Base-by-base conservation (phyloP, 2,888 invertebrate genomes). In the Drosophila setosimentum region DNA sequence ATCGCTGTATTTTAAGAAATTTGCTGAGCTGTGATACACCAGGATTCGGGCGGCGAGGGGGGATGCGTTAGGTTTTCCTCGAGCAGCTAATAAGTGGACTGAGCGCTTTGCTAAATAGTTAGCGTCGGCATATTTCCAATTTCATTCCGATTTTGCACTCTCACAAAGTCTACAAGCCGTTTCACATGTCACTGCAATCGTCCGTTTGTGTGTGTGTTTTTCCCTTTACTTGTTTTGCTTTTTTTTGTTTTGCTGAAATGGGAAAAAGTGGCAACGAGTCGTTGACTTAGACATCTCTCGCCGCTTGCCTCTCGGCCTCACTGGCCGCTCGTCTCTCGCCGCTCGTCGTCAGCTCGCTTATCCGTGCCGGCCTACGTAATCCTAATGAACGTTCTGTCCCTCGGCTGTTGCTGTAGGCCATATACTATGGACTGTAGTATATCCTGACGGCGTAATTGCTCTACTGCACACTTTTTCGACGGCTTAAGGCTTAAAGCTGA, bases 311-410 rank as follows among this genome's bases (percentile, higher is more conserved):
- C 51, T 21, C 11, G 42, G 50, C 62, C 29, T 42, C 55, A 16
- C 54, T 33, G 33, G 63, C 48, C 45, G 3, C 45, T 45, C 30
- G 33, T 35, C 30, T 35, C 51, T 55, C 4, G 54, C 29, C 35
- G 10, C 54, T 67, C 30, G 27, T 54, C 54, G 69, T 32, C 62
- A 35, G 49, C 54, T 42, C 50, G 63, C 63, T 68, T 68, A 68
- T 67, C 54, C 51, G 24, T 29, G 35, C 18, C 40, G 32, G 74
- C 30, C 32, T 51, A 61, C 69, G 55, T 78, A 78, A 78, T 78
- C 75, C 78, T 74, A 78, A 78, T 78, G 78, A 78, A 78, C 75
- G 64, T 70, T 49, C 63, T 70, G 70, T 77, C 62, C 73, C 78
- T 62, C 48, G 53, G 40, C 65, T 55, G 54, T 61, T 45, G 70